A percentile compares a stretch with the other conserved stretches of the same genome.
These are phyloP conservation scores for Reticulitermes speratus DNA, from an alignment of 1,140 invertebrate species.

Conservation along the genomic window DNA sequence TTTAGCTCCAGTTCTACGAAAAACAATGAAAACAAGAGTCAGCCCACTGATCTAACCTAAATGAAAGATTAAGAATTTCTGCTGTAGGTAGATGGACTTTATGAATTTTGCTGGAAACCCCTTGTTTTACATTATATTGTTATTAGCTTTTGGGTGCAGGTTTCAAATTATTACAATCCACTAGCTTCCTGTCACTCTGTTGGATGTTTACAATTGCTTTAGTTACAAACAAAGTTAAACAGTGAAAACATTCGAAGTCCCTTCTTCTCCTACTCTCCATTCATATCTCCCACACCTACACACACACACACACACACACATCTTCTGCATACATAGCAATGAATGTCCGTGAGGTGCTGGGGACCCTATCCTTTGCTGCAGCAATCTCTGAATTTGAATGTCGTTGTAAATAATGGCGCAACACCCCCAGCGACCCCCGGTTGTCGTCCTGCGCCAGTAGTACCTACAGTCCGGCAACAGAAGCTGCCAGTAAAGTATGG, in stretches of 20 bases:
- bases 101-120: no score
- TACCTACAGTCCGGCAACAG: neutral
- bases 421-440: neutral
- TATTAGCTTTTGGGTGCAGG: neutral
- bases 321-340: neutral
- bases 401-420: neutral
- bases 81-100: no score
- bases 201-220: neutral
- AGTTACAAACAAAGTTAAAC: neutral
- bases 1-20: no score
- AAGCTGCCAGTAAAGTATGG: constrained; percentile 2
- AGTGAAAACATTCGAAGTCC: neutral
- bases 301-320: neutral
- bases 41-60: no score
- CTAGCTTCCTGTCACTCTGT: neutral
- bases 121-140: no score
- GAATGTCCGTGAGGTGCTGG: constrained; percentile 5
- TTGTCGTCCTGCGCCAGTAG: neutral
- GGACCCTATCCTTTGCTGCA: neutral
- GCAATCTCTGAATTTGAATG: constrained; percentile 2
- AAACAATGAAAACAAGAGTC: no score
- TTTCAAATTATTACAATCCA: neutral
- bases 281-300: neutral
- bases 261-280: neutral
- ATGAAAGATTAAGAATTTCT: no score